Evolutionary conservation across 1,140 invertebrate species (phyloP).

Genomic region (Drosophila kurseongensis): DNA sequence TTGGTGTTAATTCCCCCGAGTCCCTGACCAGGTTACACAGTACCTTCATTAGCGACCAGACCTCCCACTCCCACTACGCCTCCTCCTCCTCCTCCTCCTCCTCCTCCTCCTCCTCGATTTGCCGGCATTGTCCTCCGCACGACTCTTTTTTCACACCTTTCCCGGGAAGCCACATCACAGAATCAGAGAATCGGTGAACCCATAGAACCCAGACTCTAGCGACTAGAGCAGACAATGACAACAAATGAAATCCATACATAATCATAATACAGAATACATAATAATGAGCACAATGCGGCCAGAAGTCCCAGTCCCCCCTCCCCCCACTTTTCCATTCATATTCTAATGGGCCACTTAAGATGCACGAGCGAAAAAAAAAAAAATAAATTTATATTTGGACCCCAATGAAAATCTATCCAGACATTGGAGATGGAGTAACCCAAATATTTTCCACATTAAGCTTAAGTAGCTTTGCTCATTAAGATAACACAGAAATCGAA

Average conservation of each 20-base stretch:
- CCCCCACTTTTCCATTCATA: conserved; percentile 45
- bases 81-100: background rate
- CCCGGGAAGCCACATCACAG: background rate
- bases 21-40: conserved; percentile 17
- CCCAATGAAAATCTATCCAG: conserved; percentile 40
- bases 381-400: background rate
- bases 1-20: conserved; percentile 35
- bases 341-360: conserved; percentile 73
- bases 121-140: conserved; percentile 26
- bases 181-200: conserved; percentile 14
- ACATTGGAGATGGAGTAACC: conserved; percentile 43
- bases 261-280: conserved; percentile 62
- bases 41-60: conserved; percentile 34
- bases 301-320: background rate
- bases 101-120: conserved; percentile 16
- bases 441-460: conserved; percentile 69
- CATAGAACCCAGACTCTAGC: background rate
- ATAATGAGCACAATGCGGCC: conserved; percentile 47
- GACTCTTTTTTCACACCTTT: conserved; percentile 52
- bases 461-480: conserved; percentile 73
- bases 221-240: conserved; percentile 53
- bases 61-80: background rate
- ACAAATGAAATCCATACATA: conserved; percentile 67
- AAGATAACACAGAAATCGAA: conserved; percentile 46
- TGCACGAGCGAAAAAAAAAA: conserved; percentile 37